Percentiles rank a stretch among this genome's conserved stretches.
These are phyloP conservation scores for Hydrolagus affinis DNA, from an alignment of 2,113 vertebrate species.

Conservation along the genomic window DNA sequence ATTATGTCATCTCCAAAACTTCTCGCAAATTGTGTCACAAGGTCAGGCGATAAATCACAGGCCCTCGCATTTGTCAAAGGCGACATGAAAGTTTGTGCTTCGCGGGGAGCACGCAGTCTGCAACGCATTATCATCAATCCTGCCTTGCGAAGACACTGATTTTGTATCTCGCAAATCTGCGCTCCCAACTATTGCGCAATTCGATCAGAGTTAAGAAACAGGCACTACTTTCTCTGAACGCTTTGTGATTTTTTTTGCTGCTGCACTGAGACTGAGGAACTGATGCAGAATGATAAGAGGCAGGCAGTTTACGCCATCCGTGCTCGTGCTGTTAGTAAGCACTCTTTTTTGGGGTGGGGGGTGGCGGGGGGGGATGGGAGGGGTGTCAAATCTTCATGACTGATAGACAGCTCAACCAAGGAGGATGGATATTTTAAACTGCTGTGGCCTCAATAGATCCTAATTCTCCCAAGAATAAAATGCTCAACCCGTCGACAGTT, in stretches of 20 bases:
- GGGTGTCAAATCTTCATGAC: neutral
- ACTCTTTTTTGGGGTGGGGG: no score
- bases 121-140: neutral
- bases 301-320: neutral
- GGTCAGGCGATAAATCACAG: constrained; percentile 54
- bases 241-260: no score
- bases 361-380: no score
- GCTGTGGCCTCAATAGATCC: neutral
- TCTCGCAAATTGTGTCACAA: constrained; percentile 67
- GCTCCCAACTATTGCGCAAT: neutral
- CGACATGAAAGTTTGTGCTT: neutral
- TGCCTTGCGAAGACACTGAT: neutral
- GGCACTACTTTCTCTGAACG: neutral
- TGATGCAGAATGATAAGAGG: neutral
- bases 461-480: neutral
- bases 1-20: constrained; percentile 74
- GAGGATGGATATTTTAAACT: neutral
- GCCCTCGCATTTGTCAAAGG: neutral
- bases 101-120: neutral
- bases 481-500: neutral
- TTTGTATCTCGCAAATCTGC: neutral
- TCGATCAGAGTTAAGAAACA: neutral
- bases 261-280: neutral
- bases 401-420: neutral
- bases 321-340: neutral